phyloP scores from a whole-genome alignment of 2,888 invertebrate genomes.

The Furcula furcula region DNA sequence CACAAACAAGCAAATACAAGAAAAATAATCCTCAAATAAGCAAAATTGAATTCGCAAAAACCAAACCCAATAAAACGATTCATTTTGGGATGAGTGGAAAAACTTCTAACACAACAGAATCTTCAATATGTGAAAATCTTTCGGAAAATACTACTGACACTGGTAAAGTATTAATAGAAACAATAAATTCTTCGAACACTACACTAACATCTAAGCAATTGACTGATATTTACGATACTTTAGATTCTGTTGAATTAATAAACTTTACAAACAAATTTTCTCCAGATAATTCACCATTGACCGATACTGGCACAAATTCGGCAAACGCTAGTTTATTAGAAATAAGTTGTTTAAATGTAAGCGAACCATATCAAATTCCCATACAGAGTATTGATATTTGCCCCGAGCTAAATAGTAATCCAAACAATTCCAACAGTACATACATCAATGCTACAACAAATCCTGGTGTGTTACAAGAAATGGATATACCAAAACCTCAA shows the following conservation, averaged over 20 bases:
- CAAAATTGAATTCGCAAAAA: background rate
- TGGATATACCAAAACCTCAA: too few species aligned
- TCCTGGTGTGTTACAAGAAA: too few species aligned
- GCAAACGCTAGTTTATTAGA: too few species aligned
- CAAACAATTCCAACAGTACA: background rate
- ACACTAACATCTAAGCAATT: background rate
- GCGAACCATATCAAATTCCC: background rate
- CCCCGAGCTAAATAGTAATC: background rate
- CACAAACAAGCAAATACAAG: background rate
- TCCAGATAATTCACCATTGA: too few species aligned
- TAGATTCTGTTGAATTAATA: too few species aligned
- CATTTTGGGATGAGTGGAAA: background rate
- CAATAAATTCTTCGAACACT: background rate
- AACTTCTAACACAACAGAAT: background rate
- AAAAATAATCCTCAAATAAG: slow-evolving; percentile 3
- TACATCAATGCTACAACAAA: background rate
- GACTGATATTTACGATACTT: background rate
- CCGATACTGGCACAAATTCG: too few species aligned
- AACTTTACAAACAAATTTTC: too few species aligned
- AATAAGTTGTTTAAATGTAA: too few species aligned
- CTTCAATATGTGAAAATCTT: background rate
- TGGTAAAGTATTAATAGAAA: background rate
- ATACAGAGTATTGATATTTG: background rate
- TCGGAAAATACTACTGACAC: background rate
- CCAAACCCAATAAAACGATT: background rate